These are phyloP conservation scores for Drosophila setifemur DNA, from an alignment of 1,140 invertebrate genomes.

Conservation along the genomic window DNA sequence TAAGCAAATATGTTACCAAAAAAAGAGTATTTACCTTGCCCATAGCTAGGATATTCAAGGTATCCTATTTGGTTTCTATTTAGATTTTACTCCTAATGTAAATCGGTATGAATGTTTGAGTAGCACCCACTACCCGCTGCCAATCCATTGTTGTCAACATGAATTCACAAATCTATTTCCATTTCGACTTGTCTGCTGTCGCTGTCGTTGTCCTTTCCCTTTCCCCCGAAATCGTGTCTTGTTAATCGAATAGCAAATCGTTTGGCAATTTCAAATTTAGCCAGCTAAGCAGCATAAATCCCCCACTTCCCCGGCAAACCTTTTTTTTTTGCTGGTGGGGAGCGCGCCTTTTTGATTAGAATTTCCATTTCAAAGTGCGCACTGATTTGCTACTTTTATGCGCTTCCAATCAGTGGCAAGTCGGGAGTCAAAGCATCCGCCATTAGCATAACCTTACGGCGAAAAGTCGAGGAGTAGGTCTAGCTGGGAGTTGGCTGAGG, in stretches of 20 bases:
- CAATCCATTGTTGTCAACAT: slow-evolving; percentile 69
- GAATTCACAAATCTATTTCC: slow-evolving; percentile 74
- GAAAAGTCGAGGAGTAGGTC: background rate
- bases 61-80: slow-evolving; percentile 31
- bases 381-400: slow-evolving; percentile 77
- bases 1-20: no score
- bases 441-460: slow-evolving; percentile 70
- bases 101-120: slow-evolving; percentile 31
- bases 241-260: slow-evolving; percentile 77
- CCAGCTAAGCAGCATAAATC: slow-evolving; percentile 59
- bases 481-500: slow-evolving; percentile 16
- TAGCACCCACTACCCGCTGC: slow-evolving; percentile 23
- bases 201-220: slow-evolving; percentile 22
- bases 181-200: slow-evolving; percentile 60
- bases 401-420: slow-evolving; percentile 65
- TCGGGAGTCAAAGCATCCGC: slow-evolving; percentile 57
- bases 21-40: slow-evolving; percentile 15
- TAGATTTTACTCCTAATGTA: slow-evolving; percentile 47
- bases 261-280: slow-evolving; percentile 75
- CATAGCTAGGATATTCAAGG: background rate
- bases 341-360: slow-evolving; percentile 67
- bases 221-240: slow-evolving; percentile 40
- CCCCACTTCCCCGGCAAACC: background rate
- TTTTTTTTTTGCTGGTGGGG: slow-evolving; percentile 16
- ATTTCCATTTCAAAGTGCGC: slow-evolving; percentile 77